Evolutionary conservation across 2,113 vertebrate genomes (phyloP), one percentile per base, ranked within the genome.

Genomic region (Tursiops truncatus): DNA sequence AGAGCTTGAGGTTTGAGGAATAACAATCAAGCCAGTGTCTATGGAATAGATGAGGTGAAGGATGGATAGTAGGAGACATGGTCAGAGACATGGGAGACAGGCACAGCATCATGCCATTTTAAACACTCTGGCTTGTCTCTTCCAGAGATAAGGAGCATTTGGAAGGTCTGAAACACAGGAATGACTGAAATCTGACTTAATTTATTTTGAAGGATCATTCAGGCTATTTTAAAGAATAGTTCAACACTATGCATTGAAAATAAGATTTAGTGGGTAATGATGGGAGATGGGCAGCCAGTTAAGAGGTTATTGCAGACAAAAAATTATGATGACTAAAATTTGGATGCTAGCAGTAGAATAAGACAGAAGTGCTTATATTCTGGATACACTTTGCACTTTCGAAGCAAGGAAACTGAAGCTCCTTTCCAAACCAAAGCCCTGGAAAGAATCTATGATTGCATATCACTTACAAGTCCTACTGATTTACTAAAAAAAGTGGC

Each of bases 381-480:
- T n/a, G 12, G 38, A 36, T 13, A 6, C 6, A 83, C 12, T 77
- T 58, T 73, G 36, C 56, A 71, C 13, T 44, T 91, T n/a, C 71
- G 21, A 86, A 76, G 18, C 23, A 47, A 80, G 15, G 17, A 56
- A 81, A 83, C 18, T 2, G 5, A 56, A 79, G 4, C 21, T 79
- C 13, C 18, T 79, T 84, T 77, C 31, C 15, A 65, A 26, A 20
- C 92, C 13, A 97, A 83, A 88, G 4, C 36, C n/a, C 13, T 71
- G 36, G 73, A 58, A 90, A 60, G 11, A 87, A 77, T 47, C n/a
- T 53, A 26, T 74, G 28, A 62, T 87, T 82, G 36, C 8, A 44
- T 47, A 71, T 38, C 15, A 80, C 15, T 62, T 89, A n/a, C 5
- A 80, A 90, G 65, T 93, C 38, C 28, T 83, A 87, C 8, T 71